Conservation (phyloP, 2,797 vertebrate genomes). For the Tangara arthus region DNA sequence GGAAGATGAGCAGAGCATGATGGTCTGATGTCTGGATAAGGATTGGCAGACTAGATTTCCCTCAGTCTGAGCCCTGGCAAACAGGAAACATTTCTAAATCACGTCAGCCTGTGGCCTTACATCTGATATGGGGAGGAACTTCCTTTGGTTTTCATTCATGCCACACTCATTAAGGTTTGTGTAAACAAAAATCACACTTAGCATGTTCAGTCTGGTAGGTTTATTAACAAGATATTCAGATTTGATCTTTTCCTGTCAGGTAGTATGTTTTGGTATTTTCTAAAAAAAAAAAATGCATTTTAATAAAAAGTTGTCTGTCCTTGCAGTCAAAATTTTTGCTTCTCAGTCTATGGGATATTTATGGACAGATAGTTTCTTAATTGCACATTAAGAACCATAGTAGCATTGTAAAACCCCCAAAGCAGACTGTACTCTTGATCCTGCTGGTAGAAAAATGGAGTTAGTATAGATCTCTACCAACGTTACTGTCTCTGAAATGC, state of each 20-base stretch:
- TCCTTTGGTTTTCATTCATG: background rate
- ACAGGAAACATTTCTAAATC: background rate
- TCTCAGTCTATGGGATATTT: background rate
- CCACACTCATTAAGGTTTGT: background rate
- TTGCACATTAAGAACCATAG: background rate
- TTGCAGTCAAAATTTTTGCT: background rate
- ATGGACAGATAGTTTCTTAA: background rate
- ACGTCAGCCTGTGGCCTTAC: background rate
- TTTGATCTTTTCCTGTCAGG: background rate
- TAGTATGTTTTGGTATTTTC: background rate
- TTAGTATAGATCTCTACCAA: background rate
- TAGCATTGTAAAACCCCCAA: background rate
- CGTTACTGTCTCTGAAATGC: background rate
- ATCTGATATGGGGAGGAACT: background rate
- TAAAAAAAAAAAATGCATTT: background rate
- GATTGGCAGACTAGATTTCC: no score
- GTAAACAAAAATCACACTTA: background rate
- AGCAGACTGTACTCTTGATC: background rate
- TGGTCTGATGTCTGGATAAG: background rate
- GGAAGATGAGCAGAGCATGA: accelerated
- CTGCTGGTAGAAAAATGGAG: background rate
- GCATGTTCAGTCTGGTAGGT: background rate
- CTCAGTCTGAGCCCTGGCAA: background rate
- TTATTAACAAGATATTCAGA: background rate
- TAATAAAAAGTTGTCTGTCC: background rate